phyloP scores from a whole-genome alignment of 2,113 vertebrate species.

The Cyprinodon variegatus region DNA sequence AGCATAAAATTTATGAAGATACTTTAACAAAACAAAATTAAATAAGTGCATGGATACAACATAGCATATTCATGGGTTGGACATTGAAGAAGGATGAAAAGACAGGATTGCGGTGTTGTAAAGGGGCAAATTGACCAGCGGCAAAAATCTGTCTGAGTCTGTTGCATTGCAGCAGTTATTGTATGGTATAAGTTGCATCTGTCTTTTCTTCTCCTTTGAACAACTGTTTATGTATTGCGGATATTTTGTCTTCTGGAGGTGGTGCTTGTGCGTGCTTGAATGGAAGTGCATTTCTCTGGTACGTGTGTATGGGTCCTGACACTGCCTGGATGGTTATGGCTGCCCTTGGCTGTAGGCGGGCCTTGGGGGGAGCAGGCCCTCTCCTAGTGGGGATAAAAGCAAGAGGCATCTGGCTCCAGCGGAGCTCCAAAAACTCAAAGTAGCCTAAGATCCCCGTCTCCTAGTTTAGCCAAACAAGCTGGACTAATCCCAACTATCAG shows the following conservation, averaged over 20 bases:
- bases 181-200: slow-evolving; percentile 32
- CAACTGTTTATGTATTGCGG: slow-evolving; percentile 65
- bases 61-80: not conserved
- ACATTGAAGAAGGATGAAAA: not conserved
- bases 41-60: not conserved
- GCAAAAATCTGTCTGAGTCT: not conserved
- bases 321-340: slow-evolving; percentile 69
- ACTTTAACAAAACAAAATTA: not conserved
- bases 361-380: slow-evolving; percentile 87
- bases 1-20: not conserved
- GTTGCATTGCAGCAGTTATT: not conserved
- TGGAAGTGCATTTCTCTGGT: slow-evolving; percentile 11
- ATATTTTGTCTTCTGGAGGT: slow-evolving; percentile 68
- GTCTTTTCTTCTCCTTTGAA: slow-evolving; percentile 46
- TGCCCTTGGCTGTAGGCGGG: slow-evolving; percentile 88
- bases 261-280: slow-evolving; percentile 24
- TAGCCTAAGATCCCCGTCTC: slow-evolving; percentile 87
- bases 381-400: slow-evolving; percentile 94
- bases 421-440: slow-evolving; percentile 92
- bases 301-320: slow-evolving; percentile 64
- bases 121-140: not conserved
- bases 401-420: slow-evolving; percentile 94
- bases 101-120: not conserved
- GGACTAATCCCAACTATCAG: slow-evolving; percentile 99
- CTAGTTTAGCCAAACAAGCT: slow-evolving; percentile 99